Evolutionary conservation across 1,140 invertebrate species (phyloP), one percentile per base, ranked within the genome.

Genomic region (Brachionus angularis): DNA sequence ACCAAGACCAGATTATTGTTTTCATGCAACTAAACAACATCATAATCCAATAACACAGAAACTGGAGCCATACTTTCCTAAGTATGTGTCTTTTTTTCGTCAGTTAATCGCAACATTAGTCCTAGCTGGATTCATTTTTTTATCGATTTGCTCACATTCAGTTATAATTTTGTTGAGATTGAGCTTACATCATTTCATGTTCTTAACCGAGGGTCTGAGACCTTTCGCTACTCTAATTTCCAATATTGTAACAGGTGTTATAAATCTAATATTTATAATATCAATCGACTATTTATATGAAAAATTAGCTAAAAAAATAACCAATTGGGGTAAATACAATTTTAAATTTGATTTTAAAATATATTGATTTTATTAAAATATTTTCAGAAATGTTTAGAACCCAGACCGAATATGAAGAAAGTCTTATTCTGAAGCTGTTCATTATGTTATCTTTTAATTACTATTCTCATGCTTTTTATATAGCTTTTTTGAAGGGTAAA

Each of bases 371-470:
- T 25, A 81, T 27, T 10, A 34, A 42, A 53, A 53, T 55, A 74
- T 73, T 72, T 64, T 71, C 86, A 80, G 88, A 98, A 84, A 85
- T 96, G 74, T 86, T 91, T 62, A 84, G 95, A 69, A 98, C 95
- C 0, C 93, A 98, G 83, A 93, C 91, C 0, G 92, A 98, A 82
- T 98, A 96, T 82, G 95, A 98, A 77, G 93, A 98, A 76, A 93
- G 91, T 44, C 81, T 97, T 16, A 97, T 93, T 0, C 83, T 98
- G 10, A 98, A 98, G 84, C 95, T 98, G 75, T 98, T 97, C 80
- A 80, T 98, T 7, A 86, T 98, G 36, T 93, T 98, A 83, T 98
- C 98, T 83, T 90, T 98, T 33, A 98, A 98, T 81, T 97, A 96
- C 80, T 98, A 98, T 81, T 91, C 93, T 21, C 95, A 93, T 1